Evolutionary conservation across 2,113 vertebrate species (phyloP).

Genomic region (Alouatta palliata): DNA sequence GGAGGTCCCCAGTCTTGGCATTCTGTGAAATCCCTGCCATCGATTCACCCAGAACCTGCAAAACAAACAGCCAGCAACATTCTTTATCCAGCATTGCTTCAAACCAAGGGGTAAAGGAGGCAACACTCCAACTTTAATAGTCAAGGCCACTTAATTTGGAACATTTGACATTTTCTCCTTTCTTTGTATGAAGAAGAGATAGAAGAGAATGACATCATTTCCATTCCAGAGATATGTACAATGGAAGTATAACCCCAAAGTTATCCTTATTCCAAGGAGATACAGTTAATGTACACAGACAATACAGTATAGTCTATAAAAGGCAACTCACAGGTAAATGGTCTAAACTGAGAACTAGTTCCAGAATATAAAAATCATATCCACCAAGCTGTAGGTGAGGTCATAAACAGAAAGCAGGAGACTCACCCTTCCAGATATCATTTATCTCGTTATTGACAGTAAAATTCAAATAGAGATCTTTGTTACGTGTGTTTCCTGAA

Average conservation of each 20-base stretch:
- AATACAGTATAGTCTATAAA: background rate
- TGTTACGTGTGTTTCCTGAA: background rate
- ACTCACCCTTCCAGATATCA: background rate
- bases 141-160: background rate
- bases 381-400: background rate
- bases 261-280: background rate
- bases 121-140: background rate
- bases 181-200: background rate
- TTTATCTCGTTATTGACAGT: background rate
- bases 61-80: background rate
- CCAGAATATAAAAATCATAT: background rate
- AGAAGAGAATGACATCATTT: background rate
- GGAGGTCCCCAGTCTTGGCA: slow-evolving; percentile 95
- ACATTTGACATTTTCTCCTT: background rate
- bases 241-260: background rate
- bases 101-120: background rate
- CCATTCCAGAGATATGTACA: background rate
- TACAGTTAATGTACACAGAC: background rate
- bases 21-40: slow-evolving; percentile 99
- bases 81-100: background rate
- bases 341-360: background rate
- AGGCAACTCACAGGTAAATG: background rate
- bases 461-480: background rate
- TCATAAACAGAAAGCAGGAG: background rate
- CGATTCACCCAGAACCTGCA: slow-evolving; percentile 95